These are phyloP conservation scores for Folsomia manolachei DNA, from an alignment of 2,888 invertebrate genomes.

Conservation along the genomic window DNA sequence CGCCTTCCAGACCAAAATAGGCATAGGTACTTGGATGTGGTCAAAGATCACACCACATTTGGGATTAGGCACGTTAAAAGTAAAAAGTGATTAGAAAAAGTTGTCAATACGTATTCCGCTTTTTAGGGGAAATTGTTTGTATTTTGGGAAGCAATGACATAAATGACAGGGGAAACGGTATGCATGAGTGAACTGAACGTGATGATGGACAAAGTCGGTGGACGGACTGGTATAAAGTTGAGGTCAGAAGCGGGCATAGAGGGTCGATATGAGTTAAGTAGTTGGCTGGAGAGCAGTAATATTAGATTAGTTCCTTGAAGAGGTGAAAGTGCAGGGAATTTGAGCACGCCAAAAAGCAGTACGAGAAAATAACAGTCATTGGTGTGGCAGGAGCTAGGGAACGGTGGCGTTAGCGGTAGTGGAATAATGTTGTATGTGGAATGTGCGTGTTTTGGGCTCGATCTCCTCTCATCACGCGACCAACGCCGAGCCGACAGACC, in stretches of 20 bases:
- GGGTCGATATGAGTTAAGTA: constrained; percentile 21
- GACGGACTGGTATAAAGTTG: no score
- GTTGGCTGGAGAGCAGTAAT: constrained; percentile 10
- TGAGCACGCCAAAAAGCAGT: constrained; percentile 14
- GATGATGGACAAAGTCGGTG: neutral
- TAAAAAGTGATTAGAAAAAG: no score
- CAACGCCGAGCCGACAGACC: constrained; percentile 5
- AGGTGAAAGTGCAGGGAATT: constrained; percentile 12
- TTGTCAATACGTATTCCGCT: no score
- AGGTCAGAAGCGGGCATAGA: neutral
- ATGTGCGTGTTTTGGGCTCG: constrained; percentile 19
- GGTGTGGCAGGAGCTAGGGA: neutral
- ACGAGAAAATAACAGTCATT: constrained; percentile 23
- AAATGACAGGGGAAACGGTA: no score
- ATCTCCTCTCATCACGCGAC: constrained; percentile 32
- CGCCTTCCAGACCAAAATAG: no score
- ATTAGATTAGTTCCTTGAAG: constrained; percentile 6
- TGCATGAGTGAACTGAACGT: constrained; percentile 11
- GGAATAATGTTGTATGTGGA: constrained; percentile 11
- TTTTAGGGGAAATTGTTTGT: no score
- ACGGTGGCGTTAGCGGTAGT: no score
- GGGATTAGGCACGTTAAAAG: no score
- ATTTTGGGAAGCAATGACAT: no score
- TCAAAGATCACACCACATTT: no score
- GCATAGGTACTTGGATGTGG: neutral